Base-by-base conservation (phyloP, 1,140 invertebrate genomes). In the Mizuhopecten yessoensis region DNA sequence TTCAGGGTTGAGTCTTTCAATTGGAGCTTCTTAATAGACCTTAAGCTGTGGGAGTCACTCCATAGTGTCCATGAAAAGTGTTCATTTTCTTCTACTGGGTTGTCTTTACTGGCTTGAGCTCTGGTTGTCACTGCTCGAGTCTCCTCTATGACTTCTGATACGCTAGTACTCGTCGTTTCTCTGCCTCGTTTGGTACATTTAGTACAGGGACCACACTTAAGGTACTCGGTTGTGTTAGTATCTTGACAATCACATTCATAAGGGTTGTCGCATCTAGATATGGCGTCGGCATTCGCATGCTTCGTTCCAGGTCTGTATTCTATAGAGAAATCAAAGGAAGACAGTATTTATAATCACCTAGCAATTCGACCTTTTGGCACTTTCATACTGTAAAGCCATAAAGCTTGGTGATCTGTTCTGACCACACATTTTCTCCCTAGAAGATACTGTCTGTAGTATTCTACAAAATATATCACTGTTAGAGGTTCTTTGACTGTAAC, bases 281-380 rank as follows among this genome's bases (percentile, higher is more conserved):
- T 34, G 13, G 87, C 75, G 87, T 95, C 95, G 0, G 93, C 94
- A 92, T 96, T 95, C 0, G 10, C 36, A 89, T 96, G 94, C 42
- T 91, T 92, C 5, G 49, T 90, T 0, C 95, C 94, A 34, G 89
- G 33, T 33, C 92, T 20, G 87, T 95, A 91, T 42, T 88, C 88
- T n/a, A 96, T 92, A 0, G 89, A 91, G 88, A 95, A 92, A 34
- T 95, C 88, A 92, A 93, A 96, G 5, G 57, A 34, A 86, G 93
- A 94, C 34, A 96, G 86, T 33, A 87, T 87, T 36, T 96, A 87
- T 10, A 93, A 87, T 95, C 94, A 96, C 20, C 95, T 34, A 0
- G 93, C 92, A 34, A 94, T 87, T 42, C 94, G 92, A 0, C 92
- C 92, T 29, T 88, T 91, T 3, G 94, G 91, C 42, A 92, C 90